These are phyloP conservation scores for Noctua fimbriata DNA, from an alignment of 2,888 invertebrate genomes.

Conservation along the genomic window DNA sequence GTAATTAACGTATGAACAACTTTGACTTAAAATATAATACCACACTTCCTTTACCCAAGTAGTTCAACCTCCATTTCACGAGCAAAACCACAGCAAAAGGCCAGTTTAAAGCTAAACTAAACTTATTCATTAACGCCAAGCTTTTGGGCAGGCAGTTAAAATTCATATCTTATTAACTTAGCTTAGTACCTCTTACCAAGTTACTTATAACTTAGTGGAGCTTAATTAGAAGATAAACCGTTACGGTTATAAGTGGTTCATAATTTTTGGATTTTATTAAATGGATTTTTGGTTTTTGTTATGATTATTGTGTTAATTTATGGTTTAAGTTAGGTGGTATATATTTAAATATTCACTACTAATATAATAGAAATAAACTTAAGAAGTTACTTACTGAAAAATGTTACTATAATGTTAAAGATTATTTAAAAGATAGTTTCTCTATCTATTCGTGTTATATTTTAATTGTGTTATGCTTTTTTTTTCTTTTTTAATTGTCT, in stretches of 20 bases:
- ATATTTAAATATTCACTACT: too few relatives aligned
- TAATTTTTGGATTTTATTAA: slow-evolving; percentile 51
- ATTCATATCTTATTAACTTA: slow-evolving; percentile 77
- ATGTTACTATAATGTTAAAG: too few relatives aligned
- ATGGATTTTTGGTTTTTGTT: slow-evolving; percentile 14
- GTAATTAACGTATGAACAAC: too few relatives aligned
- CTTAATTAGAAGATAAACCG: slow-evolving; percentile 69
- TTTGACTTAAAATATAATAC: slow-evolving; percentile 5
- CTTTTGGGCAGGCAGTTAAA: slow-evolving; percentile 71
- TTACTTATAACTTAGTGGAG: slow-evolving; percentile 72
- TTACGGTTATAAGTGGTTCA: slow-evolving; percentile 49
- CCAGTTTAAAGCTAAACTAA: slow-evolving; percentile 53
- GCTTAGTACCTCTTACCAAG: slow-evolving; percentile 71
- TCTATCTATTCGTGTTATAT: too few relatives aligned
- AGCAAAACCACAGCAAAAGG: slow-evolving; percentile 44
- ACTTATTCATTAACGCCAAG: slow-evolving; percentile 72
- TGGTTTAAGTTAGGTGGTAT: neutral
- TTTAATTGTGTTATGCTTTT: too few relatives aligned
- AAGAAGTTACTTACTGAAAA: too few relatives aligned
- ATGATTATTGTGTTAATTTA: slow-evolving; percentile 11
- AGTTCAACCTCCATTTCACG: slow-evolving; percentile 9
- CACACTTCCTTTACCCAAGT: neutral
- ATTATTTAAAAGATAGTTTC: too few relatives aligned
- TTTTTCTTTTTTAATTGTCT: too few relatives aligned
- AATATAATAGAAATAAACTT: too few relatives aligned